Conservation (phyloP, 2,888 invertebrate species). For the Drosophila basisetae region DNA sequence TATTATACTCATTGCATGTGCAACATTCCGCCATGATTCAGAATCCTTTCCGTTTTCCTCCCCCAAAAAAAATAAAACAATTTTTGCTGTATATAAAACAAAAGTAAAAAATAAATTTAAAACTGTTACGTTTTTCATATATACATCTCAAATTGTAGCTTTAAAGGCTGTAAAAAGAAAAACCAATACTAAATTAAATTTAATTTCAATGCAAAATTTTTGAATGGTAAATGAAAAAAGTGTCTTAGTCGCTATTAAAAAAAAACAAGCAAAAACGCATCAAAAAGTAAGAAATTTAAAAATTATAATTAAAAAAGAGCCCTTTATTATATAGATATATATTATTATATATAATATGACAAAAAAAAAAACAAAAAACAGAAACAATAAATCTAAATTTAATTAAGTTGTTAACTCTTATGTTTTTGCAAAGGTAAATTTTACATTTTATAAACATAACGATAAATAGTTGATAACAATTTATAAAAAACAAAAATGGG, state of each 20-base stretch:
- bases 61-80: background rate
- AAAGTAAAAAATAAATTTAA: conserved; percentile 21
- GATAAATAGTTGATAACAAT: conserved; percentile 49
- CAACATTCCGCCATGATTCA: conserved; percentile 71
- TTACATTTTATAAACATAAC: conserved; percentile 64
- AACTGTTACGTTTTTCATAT: conserved; percentile 41
- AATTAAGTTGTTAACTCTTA: conserved; percentile 80
- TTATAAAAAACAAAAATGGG: conserved; percentile 45
- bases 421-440: conserved; percentile 71
- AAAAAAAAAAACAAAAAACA: conserved; percentile 36
- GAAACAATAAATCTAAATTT: conserved; percentile 53
- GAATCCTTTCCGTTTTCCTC: conserved; percentile 8
- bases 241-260: conserved; percentile 81
- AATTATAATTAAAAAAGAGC: conserved; percentile 49
- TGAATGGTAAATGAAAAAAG: conserved; percentile 68
- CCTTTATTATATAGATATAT: conserved; percentile 53
- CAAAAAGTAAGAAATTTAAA: conserved; percentile 44
- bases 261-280: conserved; percentile 41
- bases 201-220: conserved; percentile 52
- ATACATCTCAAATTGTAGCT: conserved; percentile 77
- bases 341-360: conserved; percentile 23
- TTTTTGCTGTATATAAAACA: conserved; percentile 64
- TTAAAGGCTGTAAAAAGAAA: conserved; percentile 71
- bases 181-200: conserved; percentile 33
- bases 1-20: conserved; percentile 61